Evolutionary conservation across 2,113 vertebrate species (phyloP).

Genomic region (Atrichornis clamosus): DNA sequence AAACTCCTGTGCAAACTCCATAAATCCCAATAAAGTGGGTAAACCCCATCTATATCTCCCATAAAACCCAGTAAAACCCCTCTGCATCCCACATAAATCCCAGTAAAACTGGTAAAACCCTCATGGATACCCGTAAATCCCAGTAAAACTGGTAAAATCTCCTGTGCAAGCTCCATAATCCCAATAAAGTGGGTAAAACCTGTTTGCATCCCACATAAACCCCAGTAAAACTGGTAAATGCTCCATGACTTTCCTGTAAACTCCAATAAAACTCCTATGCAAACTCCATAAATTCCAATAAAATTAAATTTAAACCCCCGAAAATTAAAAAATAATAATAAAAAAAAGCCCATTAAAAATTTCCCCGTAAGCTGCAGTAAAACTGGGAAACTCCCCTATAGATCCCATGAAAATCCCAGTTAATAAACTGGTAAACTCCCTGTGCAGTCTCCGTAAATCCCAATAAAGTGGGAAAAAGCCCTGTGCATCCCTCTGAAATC

Average conservation of each 20-base stretch:
- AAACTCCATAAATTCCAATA: background rate
- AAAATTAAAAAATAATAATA: background rate
- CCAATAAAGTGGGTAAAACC: background rate
- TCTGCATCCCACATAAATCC: too few relatives aligned
- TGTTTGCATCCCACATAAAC: rapidly evolving
- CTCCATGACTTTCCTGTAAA: rapidly evolving
- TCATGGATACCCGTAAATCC: too few relatives aligned
- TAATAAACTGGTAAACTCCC: background rate
- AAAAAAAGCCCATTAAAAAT: background rate
- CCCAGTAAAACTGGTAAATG: background rate
- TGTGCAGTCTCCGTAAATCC: background rate
- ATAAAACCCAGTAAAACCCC: too few relatives aligned
- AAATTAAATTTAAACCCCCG: background rate
- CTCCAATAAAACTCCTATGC: background rate
- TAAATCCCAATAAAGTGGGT: too few relatives aligned
- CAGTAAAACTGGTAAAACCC: background rate
- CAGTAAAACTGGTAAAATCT: background rate
- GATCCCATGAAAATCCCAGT: background rate
- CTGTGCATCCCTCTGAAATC: background rate
- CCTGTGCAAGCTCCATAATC: too few relatives aligned
- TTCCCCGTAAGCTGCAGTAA: background rate
- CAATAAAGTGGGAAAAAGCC: background rate
- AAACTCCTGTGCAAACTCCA: too few relatives aligned
- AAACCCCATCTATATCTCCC: too few relatives aligned
- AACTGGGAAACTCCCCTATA: background rate